Base-by-base conservation (phyloP, 2,888 invertebrate genomes). In the Agrotis segetum region DNA sequence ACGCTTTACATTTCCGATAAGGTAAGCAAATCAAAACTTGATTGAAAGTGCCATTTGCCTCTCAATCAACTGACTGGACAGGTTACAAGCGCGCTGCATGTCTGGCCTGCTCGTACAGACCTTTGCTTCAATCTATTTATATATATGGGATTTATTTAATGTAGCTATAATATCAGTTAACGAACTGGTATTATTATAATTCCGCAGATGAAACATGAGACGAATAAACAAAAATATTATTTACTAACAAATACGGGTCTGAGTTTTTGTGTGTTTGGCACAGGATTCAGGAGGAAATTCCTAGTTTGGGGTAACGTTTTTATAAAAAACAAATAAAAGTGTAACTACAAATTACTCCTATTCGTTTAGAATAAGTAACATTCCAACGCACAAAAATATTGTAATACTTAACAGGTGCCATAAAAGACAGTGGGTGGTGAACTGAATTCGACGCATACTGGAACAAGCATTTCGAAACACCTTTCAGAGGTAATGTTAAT, bases 1-100 rank as follows among this genome's bases (percentile, higher is more conserved):
- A 17, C 19, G 46, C 53, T 14, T 13, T 24, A 40, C 70, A 40
- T 24, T 4, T 47, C 69, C 46, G 53, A 17, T 60, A 55, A 49
- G 74, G 63, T 5, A 13, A 49, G 53, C 34, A 55, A 55, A 69
- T 63, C 59, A 40, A 19, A 49, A 64, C 74, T 64, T 60, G 74
- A 74, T 69, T 60, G 63, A 75, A 69, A 69, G 53, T 17, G 34
- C 29, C 21, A 19, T 46, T 47, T 17, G 63, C 24, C 52, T 46
- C 63, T 64, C 59, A 74, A 63, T 69, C 59, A 63, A 44, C 58
- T 4, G 21, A n/a, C 49, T 14, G 3, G 74, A 70, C 69, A 55
- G 59, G 63, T 34, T 60, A 69, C 74, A 24, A 34, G 46, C 60
- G 24, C 21, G 11, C 34, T 19, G 19, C 59, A 13, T 44, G 52